A percentile compares a stretch with the other conserved stretches of the same genome.
These are phyloP conservation scores for Priocnemis perturbator DNA, from an alignment of 2,888 invertebrate species.

Conservation along the genomic window DNA sequence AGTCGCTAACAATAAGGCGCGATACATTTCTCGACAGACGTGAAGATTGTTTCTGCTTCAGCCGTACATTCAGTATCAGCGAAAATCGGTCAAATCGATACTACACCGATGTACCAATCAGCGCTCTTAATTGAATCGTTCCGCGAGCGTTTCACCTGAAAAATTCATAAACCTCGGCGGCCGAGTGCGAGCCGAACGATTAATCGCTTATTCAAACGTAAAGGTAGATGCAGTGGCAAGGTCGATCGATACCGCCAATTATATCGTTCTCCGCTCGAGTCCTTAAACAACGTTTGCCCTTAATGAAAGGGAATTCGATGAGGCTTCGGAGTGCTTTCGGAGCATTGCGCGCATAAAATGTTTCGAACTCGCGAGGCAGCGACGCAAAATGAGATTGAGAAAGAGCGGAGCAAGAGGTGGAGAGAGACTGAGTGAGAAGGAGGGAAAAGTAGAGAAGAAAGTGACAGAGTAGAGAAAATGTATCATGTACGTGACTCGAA, in stretches of 20 bases:
- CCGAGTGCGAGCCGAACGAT: slow-evolving; percentile 4
- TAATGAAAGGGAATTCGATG: too few species aligned
- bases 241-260: neutral
- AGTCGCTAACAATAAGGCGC: too few species aligned
- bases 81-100: slow-evolving; percentile 2
- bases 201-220: slow-evolving; percentile 11
- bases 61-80: neutral
- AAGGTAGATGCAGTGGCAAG: slow-evolving; percentile 8
- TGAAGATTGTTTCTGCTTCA: neutral
- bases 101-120: neutral
- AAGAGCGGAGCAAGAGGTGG: neutral
- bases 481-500: too few species aligned
- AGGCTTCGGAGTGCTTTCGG: too few species aligned
- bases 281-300: neutral
- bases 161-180: neutral
- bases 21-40: neutral
- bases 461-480: too few species aligned
- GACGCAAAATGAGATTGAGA: neutral
- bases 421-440: too few species aligned
- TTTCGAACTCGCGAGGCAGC: too few species aligned
- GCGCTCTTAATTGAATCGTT: neutral
- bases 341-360: too few species aligned
- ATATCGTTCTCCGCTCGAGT: neutral
- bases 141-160: neutral
- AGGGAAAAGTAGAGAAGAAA: too few species aligned